phyloP scores from a whole-genome alignment of 2,113 vertebrate species.

The Micronycteris hirsuta region DNA sequence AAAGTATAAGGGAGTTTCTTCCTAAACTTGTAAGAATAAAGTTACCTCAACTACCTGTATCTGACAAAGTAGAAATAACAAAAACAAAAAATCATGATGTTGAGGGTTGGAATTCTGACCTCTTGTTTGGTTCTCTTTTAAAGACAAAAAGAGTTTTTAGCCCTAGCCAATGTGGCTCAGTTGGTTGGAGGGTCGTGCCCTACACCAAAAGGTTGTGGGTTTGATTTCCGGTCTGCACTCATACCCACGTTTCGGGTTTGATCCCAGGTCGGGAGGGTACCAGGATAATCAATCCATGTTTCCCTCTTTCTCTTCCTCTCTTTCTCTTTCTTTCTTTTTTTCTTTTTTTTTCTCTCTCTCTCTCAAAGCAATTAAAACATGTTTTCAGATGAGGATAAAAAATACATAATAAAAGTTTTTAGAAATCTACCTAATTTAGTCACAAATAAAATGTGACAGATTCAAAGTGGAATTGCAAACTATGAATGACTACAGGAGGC shows the following conservation, averaged over 20 bases:
- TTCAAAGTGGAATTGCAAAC: constrained; percentile 51
- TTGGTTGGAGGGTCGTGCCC: too few relatives aligned
- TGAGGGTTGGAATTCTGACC: constrained; percentile 37
- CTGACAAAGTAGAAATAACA: constrained; percentile 57
- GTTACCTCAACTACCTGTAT: constrained; percentile 60
- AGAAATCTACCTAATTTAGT: constrained; percentile 58
- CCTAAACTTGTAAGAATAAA: constrained; percentile 31
- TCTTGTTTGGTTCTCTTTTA: constrained; percentile 18
- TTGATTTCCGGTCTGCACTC: too few relatives aligned
- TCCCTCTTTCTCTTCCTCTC: too few relatives aligned
- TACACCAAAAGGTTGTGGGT: too few relatives aligned
- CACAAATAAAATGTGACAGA: constrained; percentile 49
- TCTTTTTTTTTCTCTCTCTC: too few relatives aligned
- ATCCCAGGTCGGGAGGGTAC: too few relatives aligned
- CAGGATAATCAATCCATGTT: too few relatives aligned
- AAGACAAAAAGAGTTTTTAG: background rate
- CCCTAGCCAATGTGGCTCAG: too few relatives aligned
- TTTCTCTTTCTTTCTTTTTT: too few relatives aligned
- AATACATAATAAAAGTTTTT: background rate
- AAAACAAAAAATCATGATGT: background rate
- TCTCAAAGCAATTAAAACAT: too few relatives aligned
- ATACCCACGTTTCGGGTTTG: too few relatives aligned
- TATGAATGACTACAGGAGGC: constrained; percentile 60
- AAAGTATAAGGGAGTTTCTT: constrained; percentile 26
- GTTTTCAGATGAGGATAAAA: too few relatives aligned